phyloP scores from a whole-genome alignment of 2,797 vertebrate species.

The Cossypha niveicapilla region DNA sequence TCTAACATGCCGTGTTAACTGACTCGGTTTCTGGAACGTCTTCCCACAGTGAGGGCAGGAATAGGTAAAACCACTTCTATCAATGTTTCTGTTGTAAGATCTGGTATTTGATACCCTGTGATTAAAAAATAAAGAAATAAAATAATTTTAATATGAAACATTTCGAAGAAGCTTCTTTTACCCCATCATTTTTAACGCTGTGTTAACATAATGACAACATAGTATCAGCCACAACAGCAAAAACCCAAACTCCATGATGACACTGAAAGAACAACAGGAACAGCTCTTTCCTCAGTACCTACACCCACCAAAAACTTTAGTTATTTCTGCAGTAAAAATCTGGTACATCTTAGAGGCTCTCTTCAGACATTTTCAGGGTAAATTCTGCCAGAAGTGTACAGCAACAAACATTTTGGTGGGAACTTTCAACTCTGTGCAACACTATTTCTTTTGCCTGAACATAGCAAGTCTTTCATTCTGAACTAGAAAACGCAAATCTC shows the following conservation, averaged over 20 bases:
- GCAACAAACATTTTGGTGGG: neutral
- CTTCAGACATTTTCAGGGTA: neutral
- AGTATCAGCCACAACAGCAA: neutral
- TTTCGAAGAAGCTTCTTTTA: neutral
- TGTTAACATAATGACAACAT: neutral
- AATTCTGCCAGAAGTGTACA: neutral
- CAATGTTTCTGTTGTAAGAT: slow-evolving; percentile 94
- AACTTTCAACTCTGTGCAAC: neutral
- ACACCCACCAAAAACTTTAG: neutral
- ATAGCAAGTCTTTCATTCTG: neutral
- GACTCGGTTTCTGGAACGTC: slow-evolving; percentile 97
- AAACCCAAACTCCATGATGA: neutral
- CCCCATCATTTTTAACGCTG: neutral
- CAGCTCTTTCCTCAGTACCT: neutral
- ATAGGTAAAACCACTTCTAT: slow-evolving; percentile 94
- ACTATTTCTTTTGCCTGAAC: neutral
- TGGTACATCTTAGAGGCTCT: neutral
- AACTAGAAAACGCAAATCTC: neutral
- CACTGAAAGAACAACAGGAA: neutral
- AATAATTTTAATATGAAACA: neutral
- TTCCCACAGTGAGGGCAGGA: slow-evolving; percentile 96
- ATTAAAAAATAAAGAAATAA: neutral
- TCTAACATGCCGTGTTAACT: slow-evolving; percentile 91
- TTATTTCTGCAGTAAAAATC: neutral
- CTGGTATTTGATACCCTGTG: slow-evolving; percentile 85